phyloP scores from a whole-genome alignment of 2,797 vertebrate genomes.

The Spea hammondii region DNA sequence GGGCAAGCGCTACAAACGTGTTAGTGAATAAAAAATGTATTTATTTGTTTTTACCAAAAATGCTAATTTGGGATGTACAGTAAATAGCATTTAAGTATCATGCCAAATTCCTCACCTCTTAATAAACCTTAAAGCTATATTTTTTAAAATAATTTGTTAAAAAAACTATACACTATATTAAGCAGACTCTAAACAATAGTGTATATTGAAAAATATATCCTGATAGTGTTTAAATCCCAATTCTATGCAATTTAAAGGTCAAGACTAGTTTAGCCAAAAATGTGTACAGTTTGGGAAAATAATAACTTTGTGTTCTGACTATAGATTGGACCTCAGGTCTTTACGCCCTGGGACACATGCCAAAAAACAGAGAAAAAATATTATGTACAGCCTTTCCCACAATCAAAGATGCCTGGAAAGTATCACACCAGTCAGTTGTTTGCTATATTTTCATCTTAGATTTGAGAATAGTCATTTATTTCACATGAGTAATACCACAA shows the following conservation, averaged over 20 bases:
- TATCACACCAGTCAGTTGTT: slow-evolving; percentile 25
- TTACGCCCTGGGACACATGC: slow-evolving; percentile 58
- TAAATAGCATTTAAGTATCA: no score
- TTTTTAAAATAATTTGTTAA: no score
- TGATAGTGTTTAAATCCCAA: slow-evolving; percentile 6
- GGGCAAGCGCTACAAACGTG: no score
- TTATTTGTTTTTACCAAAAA: no score
- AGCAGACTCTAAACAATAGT: no score
- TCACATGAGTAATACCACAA: slow-evolving; percentile 34
- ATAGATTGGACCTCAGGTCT: slow-evolving; percentile 56
- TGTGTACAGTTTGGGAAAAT: slow-evolving; percentile 42
- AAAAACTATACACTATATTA: no score
- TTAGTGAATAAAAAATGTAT: no score
- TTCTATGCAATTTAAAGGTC: slow-evolving; percentile 14
- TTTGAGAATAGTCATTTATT: slow-evolving; percentile 53
- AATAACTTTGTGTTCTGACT: slow-evolving; percentile 55
- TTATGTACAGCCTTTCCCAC: slow-evolving; percentile 62
- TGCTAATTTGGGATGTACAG: no score
- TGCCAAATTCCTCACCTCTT: no score
- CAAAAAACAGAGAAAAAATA: slow-evolving; percentile 52
- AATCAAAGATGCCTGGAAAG: slow-evolving; percentile 53
- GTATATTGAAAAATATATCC: background rate
- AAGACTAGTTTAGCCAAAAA: slow-evolving; percentile 23
- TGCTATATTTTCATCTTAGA: slow-evolving; percentile 28
- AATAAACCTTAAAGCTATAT: no score